phyloP scores from a whole-genome alignment of 2,888 invertebrate species.

The Xestia sexstrigata region DNA sequence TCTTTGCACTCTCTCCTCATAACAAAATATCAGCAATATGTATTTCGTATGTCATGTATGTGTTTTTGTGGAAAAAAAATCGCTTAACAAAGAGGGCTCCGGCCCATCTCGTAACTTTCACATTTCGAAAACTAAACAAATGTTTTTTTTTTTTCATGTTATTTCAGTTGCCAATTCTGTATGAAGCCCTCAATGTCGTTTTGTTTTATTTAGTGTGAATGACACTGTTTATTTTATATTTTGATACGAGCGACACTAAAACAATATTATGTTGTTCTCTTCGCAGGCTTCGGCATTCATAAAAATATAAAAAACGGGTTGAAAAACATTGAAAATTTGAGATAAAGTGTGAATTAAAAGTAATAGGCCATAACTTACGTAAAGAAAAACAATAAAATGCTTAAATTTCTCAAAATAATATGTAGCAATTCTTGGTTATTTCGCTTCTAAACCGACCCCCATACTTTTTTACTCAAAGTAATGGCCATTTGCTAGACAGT shows the following conservation, averaged over 20 bases:
- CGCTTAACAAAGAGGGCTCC: neutral
- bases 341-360: neutral
- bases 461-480: slow-evolving; percentile 19
- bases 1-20: slow-evolving; percentile 12
- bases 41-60: neutral
- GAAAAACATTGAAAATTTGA: neutral
- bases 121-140: too few relatives aligned
- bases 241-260: neutral
- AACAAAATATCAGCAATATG: slow-evolving; percentile 7
- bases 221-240: slow-evolving; percentile 5
- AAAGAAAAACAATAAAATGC: slow-evolving; percentile 37
- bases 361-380: slow-evolving; percentile 5
- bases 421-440: neutral
- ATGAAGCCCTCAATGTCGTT: neutral
- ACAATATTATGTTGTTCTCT: neutral
- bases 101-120: too few relatives aligned
- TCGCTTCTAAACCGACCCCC: neutral
- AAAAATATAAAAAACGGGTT: neutral
- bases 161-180: neutral
- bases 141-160: neutral
- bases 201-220: slow-evolving; percentile 10
- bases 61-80: neutral
- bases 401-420: slow-evolving; percentile 19
- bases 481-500: slow-evolving; percentile 35
- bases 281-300: neutral